Percentiles rank a stretch among this genome's conserved stretches.
Conservation (phyloP, 2,797 vertebrate species). For the Channallabes apus region DNA sequence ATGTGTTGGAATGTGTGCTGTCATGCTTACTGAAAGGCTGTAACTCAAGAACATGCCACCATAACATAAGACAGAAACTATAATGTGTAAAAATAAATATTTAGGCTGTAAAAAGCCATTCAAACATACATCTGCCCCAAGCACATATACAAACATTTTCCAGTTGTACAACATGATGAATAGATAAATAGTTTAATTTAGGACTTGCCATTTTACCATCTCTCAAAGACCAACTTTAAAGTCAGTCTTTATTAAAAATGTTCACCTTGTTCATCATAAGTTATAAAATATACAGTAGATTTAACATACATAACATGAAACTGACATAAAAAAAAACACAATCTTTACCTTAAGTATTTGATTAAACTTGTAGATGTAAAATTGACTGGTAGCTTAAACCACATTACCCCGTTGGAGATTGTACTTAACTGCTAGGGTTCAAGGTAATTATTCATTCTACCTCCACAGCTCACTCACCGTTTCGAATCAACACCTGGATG, state of each 20-base stretch:
- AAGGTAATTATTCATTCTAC: not conserved
- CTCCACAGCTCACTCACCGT: conserved; percentile 83
- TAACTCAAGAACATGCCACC: not conserved
- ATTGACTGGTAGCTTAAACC: not conserved
- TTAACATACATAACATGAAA: not conserved
- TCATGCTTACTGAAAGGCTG: conserved; percentile 32
- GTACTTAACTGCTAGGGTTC: not conserved
- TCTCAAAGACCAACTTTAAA: not conserved
- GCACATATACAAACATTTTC: not conserved
- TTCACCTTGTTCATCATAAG: not conserved
- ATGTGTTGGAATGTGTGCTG: not conserved
- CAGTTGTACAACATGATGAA: not conserved
- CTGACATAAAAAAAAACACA: not conserved
- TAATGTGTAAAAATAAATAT: not conserved
- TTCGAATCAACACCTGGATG: conserved; percentile 93
- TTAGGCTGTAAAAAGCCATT: not conserved
- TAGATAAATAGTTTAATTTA: not conserved
- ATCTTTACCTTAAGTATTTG: not conserved
- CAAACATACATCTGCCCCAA: not conserved
- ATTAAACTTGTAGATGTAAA: not conserved
- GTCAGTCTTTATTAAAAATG: not conserved
- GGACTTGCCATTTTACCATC: not conserved
- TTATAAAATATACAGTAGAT: not conserved
- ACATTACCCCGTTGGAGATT: not conserved
- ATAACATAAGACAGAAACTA: not conserved